Evolutionary conservation across 2,113 vertebrate genomes (phyloP).

Genomic region (Galbula dea): DNA sequence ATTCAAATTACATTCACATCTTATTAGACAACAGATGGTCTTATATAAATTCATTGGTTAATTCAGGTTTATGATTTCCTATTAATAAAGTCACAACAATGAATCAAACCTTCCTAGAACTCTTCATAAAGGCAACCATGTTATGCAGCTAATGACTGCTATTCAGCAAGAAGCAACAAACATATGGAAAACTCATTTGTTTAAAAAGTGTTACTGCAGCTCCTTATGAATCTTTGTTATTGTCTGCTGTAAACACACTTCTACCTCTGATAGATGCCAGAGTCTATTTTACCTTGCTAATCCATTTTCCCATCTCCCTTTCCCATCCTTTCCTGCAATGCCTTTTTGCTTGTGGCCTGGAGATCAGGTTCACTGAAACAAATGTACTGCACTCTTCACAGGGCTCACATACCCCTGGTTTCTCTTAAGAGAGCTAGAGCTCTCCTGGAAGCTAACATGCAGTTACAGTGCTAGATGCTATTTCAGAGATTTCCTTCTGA

Average conservation of each 20-base stretch:
- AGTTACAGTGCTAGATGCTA: neutral
- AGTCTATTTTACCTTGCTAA: neutral
- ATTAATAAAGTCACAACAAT: conserved; percentile 39
- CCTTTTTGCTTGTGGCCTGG: neutral
- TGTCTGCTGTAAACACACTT: neutral
- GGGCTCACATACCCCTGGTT: accelerated
- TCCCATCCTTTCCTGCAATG: neutral
- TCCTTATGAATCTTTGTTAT: neutral
- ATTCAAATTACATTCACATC: conserved; percentile 42
- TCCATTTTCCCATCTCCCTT: too few species aligned
- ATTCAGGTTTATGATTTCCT: conserved; percentile 33
- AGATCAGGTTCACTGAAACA: neutral
- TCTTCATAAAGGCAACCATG: neutral
- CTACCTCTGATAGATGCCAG: neutral
- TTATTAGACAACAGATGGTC: conserved; percentile 57
- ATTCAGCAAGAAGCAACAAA: neutral
- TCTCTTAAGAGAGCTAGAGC: neutral
- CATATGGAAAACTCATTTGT: neutral
- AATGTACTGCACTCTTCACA: accelerated
- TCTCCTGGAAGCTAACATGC: neutral
- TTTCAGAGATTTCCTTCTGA: neutral
- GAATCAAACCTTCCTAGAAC: conserved; percentile 20
- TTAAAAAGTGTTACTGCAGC: neutral
- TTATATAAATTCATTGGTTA: conserved; percentile 55
- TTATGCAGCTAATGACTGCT: neutral